Base-by-base conservation (phyloP, 2,113 vertebrate species). In the Motacilla tschutschensis region DNA sequence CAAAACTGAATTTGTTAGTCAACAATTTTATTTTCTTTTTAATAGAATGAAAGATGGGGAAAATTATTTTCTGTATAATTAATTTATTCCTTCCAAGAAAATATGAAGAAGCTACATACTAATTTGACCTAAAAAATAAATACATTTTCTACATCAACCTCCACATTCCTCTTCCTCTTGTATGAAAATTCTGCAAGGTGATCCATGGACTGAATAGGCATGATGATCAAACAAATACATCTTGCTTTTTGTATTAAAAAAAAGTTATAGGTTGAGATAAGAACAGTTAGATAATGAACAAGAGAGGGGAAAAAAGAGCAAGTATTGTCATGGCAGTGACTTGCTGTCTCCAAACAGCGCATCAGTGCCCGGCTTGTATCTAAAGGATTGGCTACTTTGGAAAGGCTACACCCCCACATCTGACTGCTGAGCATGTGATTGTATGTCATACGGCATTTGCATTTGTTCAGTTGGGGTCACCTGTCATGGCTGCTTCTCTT, bases 131-230 rank as follows among this genome's bases (percentile, higher is more conserved):
- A 25, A 63, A 78, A 43, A 31, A 11, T 55, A 48, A 79, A 53
- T 43, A 38, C 9, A 25, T 21, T 31, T 48, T 62, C 17, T 54
- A 9, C 3, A 17, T 2, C 5, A 26, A 9, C 4, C 1, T 2
- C 4, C 18, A n/a, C 17, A 28, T 71, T 78, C 5, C 5, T 54
- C 22, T 48, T 62, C 15, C 4, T 22, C 17, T n/a, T 43, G 4
- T 36, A 57, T 64, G 65, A 48, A 82, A 71, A 55, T 11, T 63
- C 41, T 77, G 24, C 57, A 36, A 58, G n/a, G 12, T 17, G 5
- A 21, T 60, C 12, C 4, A 7, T 25, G 35, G 31, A 26, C 35
- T 62, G 44, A 54, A n/a, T 31, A 82, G 29, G 14, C 14, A 81
- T 7, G 4, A 12, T 63, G 44, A 19, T 75, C 43, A 29, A 79